A percentile compares a stretch with the other conserved stretches of the same genome.
These are phyloP conservation scores for Mesembrinibis cayennensis DNA, from an alignment of 2,113 vertebrate genomes.

Conservation along the genomic window DNA sequence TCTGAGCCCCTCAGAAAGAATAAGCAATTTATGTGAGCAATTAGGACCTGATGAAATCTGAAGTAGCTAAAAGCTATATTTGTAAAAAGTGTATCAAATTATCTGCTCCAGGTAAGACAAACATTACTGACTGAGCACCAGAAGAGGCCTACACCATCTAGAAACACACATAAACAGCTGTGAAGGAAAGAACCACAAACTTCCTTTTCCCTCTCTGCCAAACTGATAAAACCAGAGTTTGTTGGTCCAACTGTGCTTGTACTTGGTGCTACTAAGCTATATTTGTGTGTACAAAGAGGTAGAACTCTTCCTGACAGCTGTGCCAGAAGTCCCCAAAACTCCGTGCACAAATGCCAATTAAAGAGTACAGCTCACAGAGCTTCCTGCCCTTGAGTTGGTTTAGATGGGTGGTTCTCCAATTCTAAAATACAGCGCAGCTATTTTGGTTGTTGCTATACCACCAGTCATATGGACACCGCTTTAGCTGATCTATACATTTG, in stretches of 20 bases:
- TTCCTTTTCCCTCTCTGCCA: background rate
- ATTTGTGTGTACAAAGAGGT: background rate
- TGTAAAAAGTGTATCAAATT: background rate
- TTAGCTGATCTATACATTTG: background rate
- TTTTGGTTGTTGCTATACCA: background rate
- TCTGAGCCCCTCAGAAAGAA: background rate
- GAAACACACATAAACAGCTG: background rate
- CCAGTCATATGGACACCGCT: fast-evolving
- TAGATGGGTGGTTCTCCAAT: background rate
- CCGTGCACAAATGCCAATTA: background rate
- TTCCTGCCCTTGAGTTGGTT: background rate
- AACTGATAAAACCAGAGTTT: background rate
- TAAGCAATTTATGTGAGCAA: background rate
- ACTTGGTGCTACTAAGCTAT: background rate
- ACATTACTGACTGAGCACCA: background rate
- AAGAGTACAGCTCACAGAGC: background rate
- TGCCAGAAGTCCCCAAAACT: background rate
- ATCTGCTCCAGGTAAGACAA: background rate
- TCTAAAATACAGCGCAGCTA: background rate
- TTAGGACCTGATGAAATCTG: background rate
- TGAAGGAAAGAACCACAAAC: background rate
- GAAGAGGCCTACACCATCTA: background rate
- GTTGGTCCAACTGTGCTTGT: background rate
- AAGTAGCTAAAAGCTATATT: background rate
- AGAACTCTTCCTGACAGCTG: background rate